Percentiles rank a stretch among this genome's conserved stretches.
phyloP scores from a whole-genome alignment of 2,888 invertebrate species.

The Drosophila cracens region DNA sequence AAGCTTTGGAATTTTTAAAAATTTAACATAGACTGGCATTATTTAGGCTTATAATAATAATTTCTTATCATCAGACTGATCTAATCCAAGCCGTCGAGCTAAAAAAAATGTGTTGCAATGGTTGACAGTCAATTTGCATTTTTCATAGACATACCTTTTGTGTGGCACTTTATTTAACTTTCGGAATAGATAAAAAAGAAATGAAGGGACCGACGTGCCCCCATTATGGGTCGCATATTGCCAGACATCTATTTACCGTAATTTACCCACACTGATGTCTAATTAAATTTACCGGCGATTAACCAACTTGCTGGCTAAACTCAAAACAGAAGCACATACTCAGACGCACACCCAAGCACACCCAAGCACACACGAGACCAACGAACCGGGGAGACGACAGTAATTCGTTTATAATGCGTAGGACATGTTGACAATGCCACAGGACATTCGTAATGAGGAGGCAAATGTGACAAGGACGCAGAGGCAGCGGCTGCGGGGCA shows the following conservation, averaged over 20 bases:
- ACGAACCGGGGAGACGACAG: slow-evolving; percentile 64
- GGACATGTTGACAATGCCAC: slow-evolving; percentile 84
- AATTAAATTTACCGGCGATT: slow-evolving; percentile 82
- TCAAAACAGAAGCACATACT: slow-evolving; percentile 62
- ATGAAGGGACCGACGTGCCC: slow-evolving; percentile 17
- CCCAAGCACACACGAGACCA: slow-evolving; percentile 19
- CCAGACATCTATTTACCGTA: slow-evolving; percentile 77
- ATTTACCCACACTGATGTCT: slow-evolving; percentile 72
- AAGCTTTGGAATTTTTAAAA: not conserved
- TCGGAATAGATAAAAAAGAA: slow-evolving; percentile 41
- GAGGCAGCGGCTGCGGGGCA: not conserved
- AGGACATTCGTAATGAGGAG: slow-evolving; percentile 79
- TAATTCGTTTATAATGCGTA: slow-evolving; percentile 84
- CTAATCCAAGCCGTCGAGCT: not conserved
- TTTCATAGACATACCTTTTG: slow-evolving; percentile 24
- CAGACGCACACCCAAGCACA: slow-evolving; percentile 3
- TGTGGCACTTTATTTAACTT: slow-evolving; percentile 45
- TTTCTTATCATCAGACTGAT: not conserved
- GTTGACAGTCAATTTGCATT: slow-evolving; percentile 46
- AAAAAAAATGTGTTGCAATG: not conserved
- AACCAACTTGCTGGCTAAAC: slow-evolving; percentile 75
- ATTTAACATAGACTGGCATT: not conserved
- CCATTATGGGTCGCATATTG: slow-evolving; percentile 49
- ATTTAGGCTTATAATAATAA: not conserved
- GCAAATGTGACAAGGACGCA: slow-evolving; percentile 33